Percentiles rank a stretch among this genome's conserved stretches.
Conservation (phyloP, 92 coral and sea anemone genomes). For the Desmophyllum pertusum region DNA sequence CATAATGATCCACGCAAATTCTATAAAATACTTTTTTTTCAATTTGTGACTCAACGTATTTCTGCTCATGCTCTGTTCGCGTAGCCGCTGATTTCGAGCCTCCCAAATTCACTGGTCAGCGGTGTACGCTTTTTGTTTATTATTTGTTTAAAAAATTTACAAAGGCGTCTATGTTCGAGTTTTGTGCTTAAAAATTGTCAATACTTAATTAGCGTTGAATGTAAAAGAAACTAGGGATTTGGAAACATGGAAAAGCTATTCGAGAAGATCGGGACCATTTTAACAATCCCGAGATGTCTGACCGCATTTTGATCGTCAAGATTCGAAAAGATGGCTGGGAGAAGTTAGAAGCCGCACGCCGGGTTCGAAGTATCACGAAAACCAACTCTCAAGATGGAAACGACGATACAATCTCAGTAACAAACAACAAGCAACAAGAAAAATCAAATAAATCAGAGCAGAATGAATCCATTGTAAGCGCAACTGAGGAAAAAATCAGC, state of each 20-base stretch:
- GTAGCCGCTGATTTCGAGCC: conserved; percentile 56
- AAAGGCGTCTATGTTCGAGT: background rate
- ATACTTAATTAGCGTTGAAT: background rate
- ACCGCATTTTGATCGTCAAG: conserved; percentile 83
- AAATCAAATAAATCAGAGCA: background rate
- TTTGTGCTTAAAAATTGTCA: background rate
- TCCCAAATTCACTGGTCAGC: background rate
- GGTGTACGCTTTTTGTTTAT: conserved; percentile 2
- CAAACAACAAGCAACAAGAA: conserved; percentile 16
- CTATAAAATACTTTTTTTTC: background rate
- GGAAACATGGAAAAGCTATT: conserved; percentile 59
- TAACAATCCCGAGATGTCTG: conserved; percentile 92
- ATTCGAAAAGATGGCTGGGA: conserved; percentile 88
- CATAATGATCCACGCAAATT: conserved; percentile 56
- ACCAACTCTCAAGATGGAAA: conserved; percentile 31
- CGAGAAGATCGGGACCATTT: conserved; percentile 91
- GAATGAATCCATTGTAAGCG: background rate
- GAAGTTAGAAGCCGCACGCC: conserved; percentile 74
- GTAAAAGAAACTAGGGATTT: background rate
- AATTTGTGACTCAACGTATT: conserved; percentile 62
- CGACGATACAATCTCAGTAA: conserved; percentile 21
- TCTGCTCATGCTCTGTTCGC: conserved; percentile 55
- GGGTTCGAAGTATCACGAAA: conserved; percentile 52
- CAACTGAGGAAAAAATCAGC: background rate
- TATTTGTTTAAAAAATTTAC: background rate